A percentile compares a stretch with the other conserved stretches of the same genome.
Conservation (phyloP, 2,113 vertebrate species). For the Zingel zingel region DNA sequence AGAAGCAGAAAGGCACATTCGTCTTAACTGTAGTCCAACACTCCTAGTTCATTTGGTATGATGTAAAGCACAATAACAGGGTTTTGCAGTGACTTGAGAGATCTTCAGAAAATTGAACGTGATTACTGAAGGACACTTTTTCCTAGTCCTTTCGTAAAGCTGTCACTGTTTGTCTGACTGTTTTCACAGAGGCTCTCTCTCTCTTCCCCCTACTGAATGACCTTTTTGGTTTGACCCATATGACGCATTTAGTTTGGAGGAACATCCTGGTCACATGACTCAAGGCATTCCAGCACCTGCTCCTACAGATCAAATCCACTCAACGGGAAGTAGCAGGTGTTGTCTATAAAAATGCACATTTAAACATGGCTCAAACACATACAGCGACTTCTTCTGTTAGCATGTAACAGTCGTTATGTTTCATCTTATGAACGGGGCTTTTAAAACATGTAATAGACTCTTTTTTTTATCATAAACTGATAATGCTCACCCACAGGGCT, state of each 20-base stretch:
- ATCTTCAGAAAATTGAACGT: slow-evolving; percentile 60
- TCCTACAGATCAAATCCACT: slow-evolving; percentile 81
- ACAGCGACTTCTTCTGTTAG: slow-evolving; percentile 55
- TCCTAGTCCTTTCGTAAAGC: slow-evolving; percentile 66
- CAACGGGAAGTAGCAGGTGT: slow-evolving; percentile 85
- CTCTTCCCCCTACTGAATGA: slow-evolving; percentile 69
- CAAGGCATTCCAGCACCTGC: slow-evolving; percentile 82
- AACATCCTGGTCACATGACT: slow-evolving; percentile 82
- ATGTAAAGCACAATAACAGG: slow-evolving; percentile 51
- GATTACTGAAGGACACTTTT: slow-evolving; percentile 74
- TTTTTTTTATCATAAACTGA: slow-evolving; percentile 54
- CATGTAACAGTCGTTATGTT: slow-evolving; percentile 50
- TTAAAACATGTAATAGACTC: slow-evolving; percentile 55
- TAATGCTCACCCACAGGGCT: slow-evolving; percentile 54
- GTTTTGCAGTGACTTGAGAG: slow-evolving; percentile 51
- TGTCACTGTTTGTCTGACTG: slow-evolving; percentile 57
- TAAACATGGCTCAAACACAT: slow-evolving; percentile 70
- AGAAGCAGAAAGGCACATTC: slow-evolving; percentile 80
- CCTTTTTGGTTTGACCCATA: slow-evolving; percentile 83
- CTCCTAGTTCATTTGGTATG: slow-evolving; percentile 53
- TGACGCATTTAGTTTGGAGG: slow-evolving; percentile 84
- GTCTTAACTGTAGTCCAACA: slow-evolving; percentile 44
- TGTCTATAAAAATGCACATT: slow-evolving; percentile 82
- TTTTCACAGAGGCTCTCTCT: slow-evolving; percentile 62
- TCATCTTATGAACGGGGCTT: slow-evolving; percentile 42